These are phyloP conservation scores for Climacteris rufus DNA, from an alignment of 2,113 vertebrate species.

Conservation along the genomic window DNA sequence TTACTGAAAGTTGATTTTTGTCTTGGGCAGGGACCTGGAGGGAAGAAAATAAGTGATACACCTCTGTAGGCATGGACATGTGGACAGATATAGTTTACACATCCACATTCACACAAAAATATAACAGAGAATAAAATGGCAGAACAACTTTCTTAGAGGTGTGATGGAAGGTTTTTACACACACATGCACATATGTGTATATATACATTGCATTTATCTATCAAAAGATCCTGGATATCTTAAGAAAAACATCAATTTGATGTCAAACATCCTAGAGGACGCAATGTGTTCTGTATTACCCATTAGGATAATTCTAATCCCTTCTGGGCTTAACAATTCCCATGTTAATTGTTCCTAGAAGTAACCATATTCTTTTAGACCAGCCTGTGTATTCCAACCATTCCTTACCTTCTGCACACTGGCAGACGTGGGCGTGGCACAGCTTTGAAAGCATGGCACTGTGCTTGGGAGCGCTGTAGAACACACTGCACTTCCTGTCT, in stretches of 20 bases:
- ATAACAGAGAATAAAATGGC: not conserved
- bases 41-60: not conserved
- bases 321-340: not conserved
- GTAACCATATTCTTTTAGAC: not conserved
- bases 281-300: not conserved
- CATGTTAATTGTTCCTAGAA: not conserved
- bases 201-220: not conserved
- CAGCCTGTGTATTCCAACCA: not conserved
- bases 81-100: not conserved
- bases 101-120: not conserved
- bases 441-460: constrained; percentile 67
- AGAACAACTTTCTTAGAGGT: not conserved
- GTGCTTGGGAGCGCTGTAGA: constrained; percentile 65
- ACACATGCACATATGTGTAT: accelerated
- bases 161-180: not conserved
- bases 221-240: not conserved
- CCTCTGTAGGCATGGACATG: not conserved
- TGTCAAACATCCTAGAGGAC: not conserved
- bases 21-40: not conserved
- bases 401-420: constrained; percentile 72
- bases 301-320: not conserved
- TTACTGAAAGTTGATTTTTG: constrained; percentile 64
- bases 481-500: constrained; percentile 68
- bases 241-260: not conserved
- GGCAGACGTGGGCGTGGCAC: constrained; percentile 52